Evolutionary conservation across 2,888 invertebrate genomes (phyloP).

Genomic region (Polietes domitor): DNA sequence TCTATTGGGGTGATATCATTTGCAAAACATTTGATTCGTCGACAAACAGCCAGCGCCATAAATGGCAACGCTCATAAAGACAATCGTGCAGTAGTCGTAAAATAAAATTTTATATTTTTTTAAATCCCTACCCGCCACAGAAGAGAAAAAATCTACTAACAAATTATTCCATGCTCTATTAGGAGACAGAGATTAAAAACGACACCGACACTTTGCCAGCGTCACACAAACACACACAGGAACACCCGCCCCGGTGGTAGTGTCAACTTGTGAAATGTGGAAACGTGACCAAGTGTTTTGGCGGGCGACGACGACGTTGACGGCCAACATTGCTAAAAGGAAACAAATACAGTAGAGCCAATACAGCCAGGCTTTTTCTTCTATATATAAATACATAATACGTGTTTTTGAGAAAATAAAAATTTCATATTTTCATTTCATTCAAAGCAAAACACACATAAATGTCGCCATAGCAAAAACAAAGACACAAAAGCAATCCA

Average conservation of each 20-base stretch:
- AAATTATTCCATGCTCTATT: conserved; percentile 15
- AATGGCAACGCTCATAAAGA: conserved; percentile 28
- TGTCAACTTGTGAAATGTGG: conserved; percentile 62
- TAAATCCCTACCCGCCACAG: background rate
- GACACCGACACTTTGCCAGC: conserved; percentile 17
- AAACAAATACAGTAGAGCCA: too few species aligned
- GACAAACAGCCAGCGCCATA: background rate
- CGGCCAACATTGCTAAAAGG: background rate
- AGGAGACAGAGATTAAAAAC: conserved; percentile 27
- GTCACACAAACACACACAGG: background rate
- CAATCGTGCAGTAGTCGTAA: background rate
- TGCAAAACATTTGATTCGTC: background rate
- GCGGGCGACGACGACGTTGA: background rate
- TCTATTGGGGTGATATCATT: conserved; percentile 11
- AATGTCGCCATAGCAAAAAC: conserved; percentile 13
- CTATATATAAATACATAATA: background rate
- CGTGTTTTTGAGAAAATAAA: background rate
- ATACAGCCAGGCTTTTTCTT: background rate
- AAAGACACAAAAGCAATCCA: background rate
- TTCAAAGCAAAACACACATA: conserved; percentile 2
- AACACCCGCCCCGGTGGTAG: conserved; percentile 13
- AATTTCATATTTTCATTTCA: background rate
- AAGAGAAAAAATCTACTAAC: background rate
- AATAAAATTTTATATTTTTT: conserved; percentile 24
- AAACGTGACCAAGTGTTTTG: conserved; percentile 65